Percentiles rank a stretch among this genome's conserved stretches.
Evolutionary conservation across 2,113 vertebrate species (phyloP).

Genomic region (Poicephalus meyeri): DNA sequence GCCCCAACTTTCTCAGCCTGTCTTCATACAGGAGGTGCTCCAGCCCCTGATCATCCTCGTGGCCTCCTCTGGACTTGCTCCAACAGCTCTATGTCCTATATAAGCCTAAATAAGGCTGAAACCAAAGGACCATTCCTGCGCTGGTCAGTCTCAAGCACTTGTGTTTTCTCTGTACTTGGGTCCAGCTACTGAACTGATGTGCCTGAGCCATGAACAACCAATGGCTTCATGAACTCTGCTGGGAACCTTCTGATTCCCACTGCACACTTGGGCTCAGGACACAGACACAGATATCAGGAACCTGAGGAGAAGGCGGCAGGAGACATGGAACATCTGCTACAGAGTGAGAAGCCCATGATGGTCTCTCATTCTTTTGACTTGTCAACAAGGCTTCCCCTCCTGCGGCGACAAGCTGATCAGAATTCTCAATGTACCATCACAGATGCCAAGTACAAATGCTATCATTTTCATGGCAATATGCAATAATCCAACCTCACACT

Average conservation of each 20-base stretch:
- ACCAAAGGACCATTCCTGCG: not conserved
- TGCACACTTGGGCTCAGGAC: not conserved
- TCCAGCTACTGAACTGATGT: not conserved
- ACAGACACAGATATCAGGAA: accelerated
- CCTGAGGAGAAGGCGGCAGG: not conserved
- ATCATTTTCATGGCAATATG: not conserved
- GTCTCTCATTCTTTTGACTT: not conserved
- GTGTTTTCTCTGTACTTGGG: accelerated
- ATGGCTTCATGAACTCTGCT: not conserved
- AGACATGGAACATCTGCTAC: not conserved
- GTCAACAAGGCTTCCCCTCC: not conserved
- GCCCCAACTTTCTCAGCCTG: not conserved
- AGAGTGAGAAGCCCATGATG: not conserved
- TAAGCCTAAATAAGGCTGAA: not conserved
- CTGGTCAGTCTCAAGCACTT: not conserved
- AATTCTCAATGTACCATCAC: accelerated
- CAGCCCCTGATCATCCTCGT: not conserved
- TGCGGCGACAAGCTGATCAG: not conserved
- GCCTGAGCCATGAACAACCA: not conserved
- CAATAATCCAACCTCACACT: not conserved
- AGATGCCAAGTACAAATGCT: not conserved
- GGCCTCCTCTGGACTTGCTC: not conserved
- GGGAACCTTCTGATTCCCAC: not conserved
- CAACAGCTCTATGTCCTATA: not conserved
- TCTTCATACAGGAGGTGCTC: not conserved